Conservation (phyloP, 1,140 invertebrate genomes). For the Zaprionus camerounensis region DNA sequence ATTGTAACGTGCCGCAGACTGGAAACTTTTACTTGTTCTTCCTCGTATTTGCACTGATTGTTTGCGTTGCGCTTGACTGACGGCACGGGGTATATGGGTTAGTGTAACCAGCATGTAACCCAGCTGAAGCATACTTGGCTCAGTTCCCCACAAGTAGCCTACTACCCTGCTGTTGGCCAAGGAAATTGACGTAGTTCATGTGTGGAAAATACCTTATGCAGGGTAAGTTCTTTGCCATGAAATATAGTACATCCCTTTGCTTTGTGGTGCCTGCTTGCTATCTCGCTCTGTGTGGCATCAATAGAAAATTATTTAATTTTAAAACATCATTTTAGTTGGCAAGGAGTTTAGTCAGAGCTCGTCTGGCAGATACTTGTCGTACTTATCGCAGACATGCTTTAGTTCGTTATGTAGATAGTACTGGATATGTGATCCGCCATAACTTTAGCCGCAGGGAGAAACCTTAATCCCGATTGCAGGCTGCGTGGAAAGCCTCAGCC, state of each 20-base stretch:
- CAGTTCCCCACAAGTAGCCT: neutral
- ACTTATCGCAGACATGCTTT: too few relatives aligned
- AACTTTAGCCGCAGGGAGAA: neutral
- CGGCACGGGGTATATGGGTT: neutral
- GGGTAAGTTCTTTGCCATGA: too few relatives aligned
- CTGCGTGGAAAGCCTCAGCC: neutral
- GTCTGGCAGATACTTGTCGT: too few relatives aligned
- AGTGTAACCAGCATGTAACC: neutral
- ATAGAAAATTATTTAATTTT: constrained; percentile 7
- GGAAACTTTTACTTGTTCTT: constrained; percentile 3
- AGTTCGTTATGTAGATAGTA: neutral
- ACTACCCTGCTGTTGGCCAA: neutral
- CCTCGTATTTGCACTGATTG: neutral
- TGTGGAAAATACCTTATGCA: neutral
- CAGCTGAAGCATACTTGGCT: neutral
- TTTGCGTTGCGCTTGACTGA: neutral
- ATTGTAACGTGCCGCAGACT: constrained; percentile 4
- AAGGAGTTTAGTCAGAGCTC: neutral
- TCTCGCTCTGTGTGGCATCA: neutral
- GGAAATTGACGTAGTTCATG: neutral
- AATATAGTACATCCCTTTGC: too few relatives aligned
- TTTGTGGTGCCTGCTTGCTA: neutral
- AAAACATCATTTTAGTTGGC: neutral
- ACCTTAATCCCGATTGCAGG: neutral
- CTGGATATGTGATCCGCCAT: neutral